phyloP scores from a whole-genome alignment of 2,113 vertebrate genomes.

The Sinocyclocheilus anshuiensis region DNA sequence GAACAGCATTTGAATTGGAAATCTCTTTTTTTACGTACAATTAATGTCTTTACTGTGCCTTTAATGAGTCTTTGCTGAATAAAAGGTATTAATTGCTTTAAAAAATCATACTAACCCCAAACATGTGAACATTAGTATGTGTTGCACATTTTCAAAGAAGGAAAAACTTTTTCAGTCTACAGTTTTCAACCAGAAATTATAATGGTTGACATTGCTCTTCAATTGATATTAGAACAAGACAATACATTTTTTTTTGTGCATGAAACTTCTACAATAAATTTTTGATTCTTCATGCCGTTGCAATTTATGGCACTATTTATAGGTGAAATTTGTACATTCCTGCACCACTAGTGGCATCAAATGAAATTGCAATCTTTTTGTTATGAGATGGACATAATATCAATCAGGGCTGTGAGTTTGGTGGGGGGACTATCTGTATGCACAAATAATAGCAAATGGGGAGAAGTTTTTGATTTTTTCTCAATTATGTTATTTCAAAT shows the following conservation, averaged over 20 bases:
- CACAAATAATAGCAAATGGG: background rate
- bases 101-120: background rate
- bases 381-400: background rate
- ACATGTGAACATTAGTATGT: background rate
- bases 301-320: background rate
- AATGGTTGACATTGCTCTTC: background rate
- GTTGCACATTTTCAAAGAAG: background rate
- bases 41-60: background rate
- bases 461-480: background rate
- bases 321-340: background rate
- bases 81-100: background rate
- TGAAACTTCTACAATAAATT: background rate
- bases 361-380: background rate
- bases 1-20: background rate
- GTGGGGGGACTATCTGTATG: background rate
- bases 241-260: background rate
- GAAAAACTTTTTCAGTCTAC: background rate
- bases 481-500: background rate
- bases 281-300: background rate
- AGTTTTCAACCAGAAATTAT: background rate
- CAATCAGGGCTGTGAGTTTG: background rate
- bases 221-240: background rate
- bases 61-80: background rate
- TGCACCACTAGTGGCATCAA: background rate
- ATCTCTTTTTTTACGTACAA: background rate